Evolutionary conservation across 2,888 invertebrate species (phyloP), one percentile per base, ranked within the genome.

Genomic region (Apeira syringaria): DNA sequence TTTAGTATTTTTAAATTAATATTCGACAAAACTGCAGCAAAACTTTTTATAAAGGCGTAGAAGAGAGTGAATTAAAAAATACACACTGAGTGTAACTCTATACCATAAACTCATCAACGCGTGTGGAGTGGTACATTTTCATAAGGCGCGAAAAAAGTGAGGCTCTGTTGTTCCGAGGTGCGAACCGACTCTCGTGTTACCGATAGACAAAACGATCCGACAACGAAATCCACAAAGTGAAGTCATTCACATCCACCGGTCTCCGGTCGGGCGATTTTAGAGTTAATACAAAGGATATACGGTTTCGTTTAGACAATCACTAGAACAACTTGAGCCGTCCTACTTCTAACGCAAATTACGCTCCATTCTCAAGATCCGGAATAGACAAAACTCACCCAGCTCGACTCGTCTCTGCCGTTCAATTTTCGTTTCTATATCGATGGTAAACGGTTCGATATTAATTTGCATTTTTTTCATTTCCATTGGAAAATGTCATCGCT

Each of bases 161-260:
- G 79, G 73, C 69, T 66, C 77, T 74, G 68, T 86, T 75, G 68
- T 86, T 84, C 70, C 62, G 78, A 85, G 84, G 87, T 80, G 86
- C 78, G 79, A 87, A 85, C 76, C 72, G 68, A 77, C 79, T 80
- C 77, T 87, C 83, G 68, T 80, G 82, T 87, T 87, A 85, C 86
- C 42, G 50, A 53, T 56, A 50, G 56, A 56, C 56, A 56, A 56
- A 56, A 51, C 51, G 49, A 53, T 53, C 53, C 76, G 75, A 85
- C 82, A 83, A 79, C 83, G 80, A 80, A 81, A 82, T 79, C 76
- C 71, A 74, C 68, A 71, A 66, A 60, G 71, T 70, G 62, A 59
- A 63, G 50, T 64, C 68, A 74, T 72, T 68, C 64, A 61, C 37
- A 75, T 63, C 64, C 60, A 50, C 54, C 47, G 30, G 29, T 22